Conservation (phyloP, 2,888 invertebrate species). For the Ochropleura leucogaster region DNA sequence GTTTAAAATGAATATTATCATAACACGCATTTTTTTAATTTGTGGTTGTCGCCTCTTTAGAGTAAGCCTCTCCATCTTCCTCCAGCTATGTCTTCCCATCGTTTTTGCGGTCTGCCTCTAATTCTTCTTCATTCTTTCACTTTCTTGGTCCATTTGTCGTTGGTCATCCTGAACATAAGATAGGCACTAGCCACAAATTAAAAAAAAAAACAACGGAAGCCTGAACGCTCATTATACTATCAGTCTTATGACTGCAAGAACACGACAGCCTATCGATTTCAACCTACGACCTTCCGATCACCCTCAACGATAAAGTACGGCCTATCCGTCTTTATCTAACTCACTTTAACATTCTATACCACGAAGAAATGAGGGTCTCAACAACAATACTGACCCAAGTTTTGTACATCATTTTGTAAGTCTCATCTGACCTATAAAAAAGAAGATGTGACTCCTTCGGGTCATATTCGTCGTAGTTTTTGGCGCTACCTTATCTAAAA, state of each 20-base stretch:
- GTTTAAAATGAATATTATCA: too few relatives aligned
- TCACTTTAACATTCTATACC: background rate
- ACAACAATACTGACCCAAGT: conserved; percentile 8
- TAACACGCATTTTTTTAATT: too few relatives aligned
- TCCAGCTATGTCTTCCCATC: too few relatives aligned
- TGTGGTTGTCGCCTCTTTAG: too few relatives aligned
- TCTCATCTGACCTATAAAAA: conserved; percentile 22
- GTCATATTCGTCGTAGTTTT: conserved; percentile 40
- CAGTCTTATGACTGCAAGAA: conserved; percentile 11
- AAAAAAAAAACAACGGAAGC: background rate
- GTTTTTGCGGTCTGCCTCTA: too few relatives aligned
- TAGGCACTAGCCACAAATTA: too few relatives aligned
- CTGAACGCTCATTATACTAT: background rate
- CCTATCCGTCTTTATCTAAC: conserved; percentile 19
- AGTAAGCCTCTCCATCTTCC: too few relatives aligned
- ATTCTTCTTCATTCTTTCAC: too few relatives aligned
- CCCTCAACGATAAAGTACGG: conserved; percentile 21
- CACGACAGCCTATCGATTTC: conserved; percentile 36
- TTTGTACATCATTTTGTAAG: background rate
- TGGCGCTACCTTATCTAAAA: conserved; percentile 50
- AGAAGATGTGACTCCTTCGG: conserved; percentile 13
- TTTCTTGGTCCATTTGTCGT: too few relatives aligned
- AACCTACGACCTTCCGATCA: conserved; percentile 45
- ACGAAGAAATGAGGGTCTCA: conserved; percentile 10
- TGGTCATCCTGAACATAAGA: too few relatives aligned